Percentiles rank a stretch among this genome's conserved stretches.
Conservation (phyloP, 1,140 invertebrate species). For the Bombus pascuorum region DNA sequence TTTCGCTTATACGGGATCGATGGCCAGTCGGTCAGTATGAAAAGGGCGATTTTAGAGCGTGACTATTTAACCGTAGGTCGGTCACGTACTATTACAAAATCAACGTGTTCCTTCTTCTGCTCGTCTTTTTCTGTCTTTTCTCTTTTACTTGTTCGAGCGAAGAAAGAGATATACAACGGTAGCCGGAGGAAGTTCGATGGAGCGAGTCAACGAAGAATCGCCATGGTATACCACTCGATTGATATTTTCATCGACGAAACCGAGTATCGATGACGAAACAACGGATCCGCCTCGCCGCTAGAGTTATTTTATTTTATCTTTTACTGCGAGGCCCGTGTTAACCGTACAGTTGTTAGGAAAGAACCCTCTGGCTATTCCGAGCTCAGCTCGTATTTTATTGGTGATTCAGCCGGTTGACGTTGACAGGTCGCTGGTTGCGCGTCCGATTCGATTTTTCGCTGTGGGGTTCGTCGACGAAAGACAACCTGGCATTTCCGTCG, state of each 20-base stretch:
- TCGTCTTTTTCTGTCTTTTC: neutral
- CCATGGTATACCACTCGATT: neutral
- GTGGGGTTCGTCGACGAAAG: neutral
- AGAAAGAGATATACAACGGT: constrained; percentile 19
- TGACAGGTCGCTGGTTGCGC: constrained; percentile 29
- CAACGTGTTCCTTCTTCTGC: neutral
- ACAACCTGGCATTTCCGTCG: constrained; percentile 10
- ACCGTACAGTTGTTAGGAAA: constrained; percentile 9
- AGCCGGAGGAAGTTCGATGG: neutral
- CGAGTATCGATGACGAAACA: constrained; percentile 13
- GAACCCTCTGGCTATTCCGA: neutral
- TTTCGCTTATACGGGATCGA: constrained; percentile 71
- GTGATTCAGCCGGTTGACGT: constrained; percentile 37
- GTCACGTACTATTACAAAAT: constrained; percentile 33
- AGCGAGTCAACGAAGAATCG: neutral
- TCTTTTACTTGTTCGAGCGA: neutral
- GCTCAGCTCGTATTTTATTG: constrained; percentile 31
- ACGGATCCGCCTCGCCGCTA: neutral
- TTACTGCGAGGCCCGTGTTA: neutral
- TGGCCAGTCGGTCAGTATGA: constrained; percentile 59
- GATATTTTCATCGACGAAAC: constrained; percentile 40
- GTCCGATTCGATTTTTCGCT: constrained; percentile 25
- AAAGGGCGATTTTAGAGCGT: constrained; percentile 17
- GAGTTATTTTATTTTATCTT: constrained; percentile 40
- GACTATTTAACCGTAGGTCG: constrained; percentile 9